A percentile compares a stretch with the other conserved stretches of the same genome.
phyloP scores from a whole-genome alignment of 2,888 invertebrate species.

The Amorpha juglandis region DNA sequence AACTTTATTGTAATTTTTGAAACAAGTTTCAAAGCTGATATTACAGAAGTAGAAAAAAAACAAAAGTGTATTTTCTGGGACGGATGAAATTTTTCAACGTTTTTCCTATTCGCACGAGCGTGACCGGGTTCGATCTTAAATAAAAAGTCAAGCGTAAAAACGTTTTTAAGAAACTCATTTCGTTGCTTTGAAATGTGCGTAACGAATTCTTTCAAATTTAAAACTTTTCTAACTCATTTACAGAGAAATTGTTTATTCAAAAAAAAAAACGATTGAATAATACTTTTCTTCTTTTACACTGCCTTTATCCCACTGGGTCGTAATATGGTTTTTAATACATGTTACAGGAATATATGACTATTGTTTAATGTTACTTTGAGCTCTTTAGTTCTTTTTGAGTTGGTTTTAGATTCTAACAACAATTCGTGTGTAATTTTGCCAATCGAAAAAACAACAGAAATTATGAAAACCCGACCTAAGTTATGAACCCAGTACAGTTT shows the following conservation, averaged over 20 bases:
- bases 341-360: no score
- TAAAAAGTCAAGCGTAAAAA: constrained; percentile 19
- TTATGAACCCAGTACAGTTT: no score
- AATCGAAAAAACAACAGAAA: no score
- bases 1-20: constrained; percentile 13
- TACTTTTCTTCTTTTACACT: no score
- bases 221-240: constrained; percentile 12
- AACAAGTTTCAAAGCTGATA: constrained; percentile 6
- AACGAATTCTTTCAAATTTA: constrained; percentile 17
- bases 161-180: constrained; percentile 23
- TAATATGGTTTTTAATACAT: no score
- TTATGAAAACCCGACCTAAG: no score
- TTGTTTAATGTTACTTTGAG: no score
- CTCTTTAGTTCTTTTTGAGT: no score
- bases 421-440: no score
- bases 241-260: constrained; percentile 1
- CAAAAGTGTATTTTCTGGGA: constrained; percentile 17
- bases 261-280: no score
- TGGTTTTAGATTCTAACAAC: not conserved
- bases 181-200: constrained; percentile 8
- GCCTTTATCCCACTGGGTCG: no score
- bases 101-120: not conserved
- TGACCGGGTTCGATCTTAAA: constrained; percentile 21
- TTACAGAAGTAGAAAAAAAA: constrained; percentile 19
- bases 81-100: constrained; percentile 1